phyloP scores from a whole-genome alignment of 2,113 vertebrate genomes.

The Psettodes erumei region DNA sequence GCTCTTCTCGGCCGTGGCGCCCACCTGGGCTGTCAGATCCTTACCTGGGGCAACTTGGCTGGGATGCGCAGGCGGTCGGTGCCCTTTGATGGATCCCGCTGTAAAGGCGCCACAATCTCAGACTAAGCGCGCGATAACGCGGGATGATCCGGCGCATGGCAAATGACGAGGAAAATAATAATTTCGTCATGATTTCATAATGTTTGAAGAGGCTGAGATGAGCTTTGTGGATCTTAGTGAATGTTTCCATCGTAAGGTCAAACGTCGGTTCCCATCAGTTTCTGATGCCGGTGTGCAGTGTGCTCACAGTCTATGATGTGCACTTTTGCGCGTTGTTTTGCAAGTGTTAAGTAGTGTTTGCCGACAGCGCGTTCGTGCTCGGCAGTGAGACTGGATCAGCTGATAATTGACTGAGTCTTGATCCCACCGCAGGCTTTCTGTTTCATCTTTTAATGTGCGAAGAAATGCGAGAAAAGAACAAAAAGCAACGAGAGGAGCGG shows the following conservation, averaged over 20 bases:
- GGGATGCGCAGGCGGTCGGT: conserved; percentile 4
- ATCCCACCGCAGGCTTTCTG: conserved; percentile 3
- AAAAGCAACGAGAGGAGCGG: conserved; percentile 12
- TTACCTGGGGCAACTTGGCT: conserved; percentile 13
- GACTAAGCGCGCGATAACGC: conserved; percentile 31
- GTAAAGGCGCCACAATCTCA: conserved; percentile 39
- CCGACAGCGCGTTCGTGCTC: not conserved
- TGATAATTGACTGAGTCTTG: conserved; percentile 2
- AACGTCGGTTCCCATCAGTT: conserved; percentile 10
- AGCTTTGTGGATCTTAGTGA: conserved; percentile 29
- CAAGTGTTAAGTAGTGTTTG: not conserved
- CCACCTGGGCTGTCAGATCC: not conserved
- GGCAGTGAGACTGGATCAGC: conserved; percentile 1
- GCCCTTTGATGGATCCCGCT: conserved; percentile 46
- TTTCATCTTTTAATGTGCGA: conserved; percentile 29
- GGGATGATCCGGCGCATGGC: conserved; percentile 19
- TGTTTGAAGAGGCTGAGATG: conserved; percentile 44
- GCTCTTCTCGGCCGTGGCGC: not conserved
- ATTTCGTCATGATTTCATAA: conserved; percentile 61
- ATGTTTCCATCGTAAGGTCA: conserved; percentile 37
- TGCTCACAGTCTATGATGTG: not conserved
- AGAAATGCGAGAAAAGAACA: conserved; percentile 2
- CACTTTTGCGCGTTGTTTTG: not conserved
- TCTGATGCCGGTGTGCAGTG: conserved; percentile 26
- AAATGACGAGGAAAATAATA: conserved; percentile 26